Conservation (phyloP, 2,113 vertebrate species). For the Rhabdomys dilectus region DNA sequence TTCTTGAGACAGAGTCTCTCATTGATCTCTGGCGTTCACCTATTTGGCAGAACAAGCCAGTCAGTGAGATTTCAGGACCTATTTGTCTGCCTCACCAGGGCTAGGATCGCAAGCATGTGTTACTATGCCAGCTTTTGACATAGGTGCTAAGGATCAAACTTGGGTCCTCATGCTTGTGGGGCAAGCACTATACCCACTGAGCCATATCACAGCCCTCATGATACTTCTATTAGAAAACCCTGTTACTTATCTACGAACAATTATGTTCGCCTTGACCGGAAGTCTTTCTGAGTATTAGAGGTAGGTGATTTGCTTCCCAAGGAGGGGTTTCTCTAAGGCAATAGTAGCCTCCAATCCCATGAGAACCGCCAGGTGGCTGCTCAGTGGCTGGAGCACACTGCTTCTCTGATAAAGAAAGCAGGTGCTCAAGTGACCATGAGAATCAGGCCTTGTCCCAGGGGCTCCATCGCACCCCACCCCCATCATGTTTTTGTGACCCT, state of each 20-base stretch:
- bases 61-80: background rate
- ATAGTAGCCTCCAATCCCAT: background rate
- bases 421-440: accelerated
- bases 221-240: background rate
- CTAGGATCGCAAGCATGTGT: background rate
- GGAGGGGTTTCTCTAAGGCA: background rate
- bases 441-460: accelerated
- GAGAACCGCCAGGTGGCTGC: accelerated
- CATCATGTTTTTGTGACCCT: background rate
- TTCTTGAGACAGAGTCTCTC: background rate
- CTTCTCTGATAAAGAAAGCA: background rate
- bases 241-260: background rate
- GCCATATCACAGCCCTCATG: too few species aligned
- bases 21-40: background rate
- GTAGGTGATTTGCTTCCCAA: background rate
- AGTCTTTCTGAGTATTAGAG: background rate
- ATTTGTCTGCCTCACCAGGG: background rate
- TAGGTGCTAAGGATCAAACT: background rate
- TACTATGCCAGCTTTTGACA: too few species aligned
- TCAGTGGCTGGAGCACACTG: accelerated
- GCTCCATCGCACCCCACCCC: accelerated
- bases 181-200: background rate
- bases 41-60: background rate
- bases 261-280: background rate
- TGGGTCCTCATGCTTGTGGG: too few species aligned